Evolutionary conservation across 1,140 invertebrate species (phyloP), one percentile per base, ranked within the genome.

Genomic region (Anastatus disparis): DNA sequence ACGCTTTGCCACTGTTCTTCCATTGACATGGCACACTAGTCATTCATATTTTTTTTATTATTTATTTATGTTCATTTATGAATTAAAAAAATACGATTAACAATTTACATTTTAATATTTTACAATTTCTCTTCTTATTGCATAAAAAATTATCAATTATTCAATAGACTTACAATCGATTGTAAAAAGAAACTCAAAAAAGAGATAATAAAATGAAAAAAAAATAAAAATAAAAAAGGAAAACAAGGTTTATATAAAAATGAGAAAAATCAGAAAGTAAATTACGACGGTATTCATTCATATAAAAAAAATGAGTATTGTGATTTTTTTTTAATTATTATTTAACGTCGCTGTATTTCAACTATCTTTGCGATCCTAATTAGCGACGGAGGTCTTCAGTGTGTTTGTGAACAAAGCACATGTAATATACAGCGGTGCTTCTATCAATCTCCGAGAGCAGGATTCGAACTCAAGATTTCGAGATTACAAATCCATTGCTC

Each of bases 261-360:
- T n/a, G n/a, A n/a, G n/a, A 40, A 65, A 27, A 52, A 48, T 12
- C 9, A 24, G 48, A 20, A 40, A 64, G n/a, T 42, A 46, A 70
- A 64, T n/a, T 56, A 56, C 55, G 48, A 70, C 35, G 48, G 38
- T 77, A 71, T 77, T 65, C 24, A 44, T n/a, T n/a, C n/a, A 58
- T 70, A 73, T 76, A 84, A 76, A 84, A 84, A 83, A 82, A 79
- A 81, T 82, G 82, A 84, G 79, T 84, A 85, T 85, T 85, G n/a
- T n/a, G n/a, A n/a, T n/a, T n/a, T n/a, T n/a, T n/a, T n/a, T n/a
- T n/a, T n/a, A n/a, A n/a, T n/a, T n/a, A n/a, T n/a, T n/a, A n/a
- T n/a, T n/a, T n/a, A n/a, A n/a, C n/a, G n/a, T n/a, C n/a, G n/a
- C n/a, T n/a, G n/a, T n/a, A n/a, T n/a, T n/a, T n/a, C n/a, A n/a